phyloP scores from a whole-genome alignment of 2,113 vertebrate genomes.

The Hippolais icterina region DNA sequence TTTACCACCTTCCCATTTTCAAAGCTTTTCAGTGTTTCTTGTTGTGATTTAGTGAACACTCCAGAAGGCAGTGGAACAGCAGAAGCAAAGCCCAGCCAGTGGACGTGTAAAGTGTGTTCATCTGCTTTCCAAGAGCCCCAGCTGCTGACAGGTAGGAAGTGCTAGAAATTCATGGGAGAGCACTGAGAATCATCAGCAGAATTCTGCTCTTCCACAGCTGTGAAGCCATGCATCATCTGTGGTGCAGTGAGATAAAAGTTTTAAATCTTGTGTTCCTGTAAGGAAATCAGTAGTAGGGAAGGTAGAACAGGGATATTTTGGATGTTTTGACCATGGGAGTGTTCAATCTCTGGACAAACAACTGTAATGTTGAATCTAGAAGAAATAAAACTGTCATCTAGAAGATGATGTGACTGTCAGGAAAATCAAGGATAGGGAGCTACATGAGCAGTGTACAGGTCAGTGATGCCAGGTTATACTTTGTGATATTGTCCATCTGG shows the following conservation, averaged over 20 bases:
- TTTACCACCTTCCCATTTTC: background rate
- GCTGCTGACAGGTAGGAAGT: slow-evolving; percentile 76
- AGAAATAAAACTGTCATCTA: background rate
- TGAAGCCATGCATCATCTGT: background rate
- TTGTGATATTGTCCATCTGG: background rate
- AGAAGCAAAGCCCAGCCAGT: slow-evolving; percentile 72
- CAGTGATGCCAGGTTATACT: background rate
- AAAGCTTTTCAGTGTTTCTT: background rate
- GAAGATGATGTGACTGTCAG: background rate
- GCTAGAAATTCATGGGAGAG: background rate
- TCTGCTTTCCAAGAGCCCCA: slow-evolving; percentile 74
- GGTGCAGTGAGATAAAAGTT: background rate
- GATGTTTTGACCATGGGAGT: background rate
- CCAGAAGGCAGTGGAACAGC: slow-evolving; percentile 53
- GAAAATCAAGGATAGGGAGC: background rate
- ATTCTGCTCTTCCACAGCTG: background rate
- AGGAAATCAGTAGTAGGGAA: background rate
- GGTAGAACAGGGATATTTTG: background rate
- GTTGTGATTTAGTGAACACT: slow-evolving; percentile 31
- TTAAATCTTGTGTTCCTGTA: background rate
- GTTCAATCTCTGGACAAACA: background rate
- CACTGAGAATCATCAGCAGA: background rate
- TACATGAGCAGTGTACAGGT: background rate
- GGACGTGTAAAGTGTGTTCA: slow-evolving; percentile 79
- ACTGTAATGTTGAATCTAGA: background rate